A percentile compares a stretch with the other conserved stretches of the same genome.
These are phyloP conservation scores for Epinotia ramella DNA, from an alignment of 2,888 invertebrate genomes.

Conservation along the genomic window DNA sequence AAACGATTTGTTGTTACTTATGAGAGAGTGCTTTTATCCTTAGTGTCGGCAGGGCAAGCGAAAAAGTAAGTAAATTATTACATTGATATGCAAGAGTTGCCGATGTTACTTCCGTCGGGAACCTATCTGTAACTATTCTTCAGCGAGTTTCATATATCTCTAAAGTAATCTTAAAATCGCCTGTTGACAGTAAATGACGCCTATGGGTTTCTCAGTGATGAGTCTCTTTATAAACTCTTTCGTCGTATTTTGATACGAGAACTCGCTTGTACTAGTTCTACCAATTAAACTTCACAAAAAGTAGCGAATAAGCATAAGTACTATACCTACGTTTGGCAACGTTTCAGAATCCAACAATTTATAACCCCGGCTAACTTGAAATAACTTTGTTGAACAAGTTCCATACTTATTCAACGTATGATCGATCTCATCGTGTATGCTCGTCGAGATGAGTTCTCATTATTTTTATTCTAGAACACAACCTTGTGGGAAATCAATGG, in stretches of 20 bases:
- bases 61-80: no score
- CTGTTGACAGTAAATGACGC: no score
- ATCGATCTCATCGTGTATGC: conserved; percentile 44
- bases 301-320: not conserved
- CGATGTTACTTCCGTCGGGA: no score
- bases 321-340: conserved; percentile 26
- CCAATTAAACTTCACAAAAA: not conserved
- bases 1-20: no score
- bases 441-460: conserved; percentile 37
- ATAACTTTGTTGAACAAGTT: conserved; percentile 44
- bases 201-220: no score
- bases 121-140: no score
- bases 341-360: conserved; percentile 26
- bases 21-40: no score
- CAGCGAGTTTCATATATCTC: no score
- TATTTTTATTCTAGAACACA: conserved; percentile 47
- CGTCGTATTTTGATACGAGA: not conserved
- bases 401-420: conserved; percentile 43
- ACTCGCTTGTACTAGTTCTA: not conserved
- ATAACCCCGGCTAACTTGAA: conserved; percentile 27
- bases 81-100: no score
- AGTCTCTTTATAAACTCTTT: not conserved
- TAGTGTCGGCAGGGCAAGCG: no score
- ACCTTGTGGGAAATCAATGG: conserved; percentile 68
- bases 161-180: no score